These are phyloP conservation scores for Dallia pectoralis DNA, from an alignment of 2,797 vertebrate species.

Conservation along the genomic window DNA sequence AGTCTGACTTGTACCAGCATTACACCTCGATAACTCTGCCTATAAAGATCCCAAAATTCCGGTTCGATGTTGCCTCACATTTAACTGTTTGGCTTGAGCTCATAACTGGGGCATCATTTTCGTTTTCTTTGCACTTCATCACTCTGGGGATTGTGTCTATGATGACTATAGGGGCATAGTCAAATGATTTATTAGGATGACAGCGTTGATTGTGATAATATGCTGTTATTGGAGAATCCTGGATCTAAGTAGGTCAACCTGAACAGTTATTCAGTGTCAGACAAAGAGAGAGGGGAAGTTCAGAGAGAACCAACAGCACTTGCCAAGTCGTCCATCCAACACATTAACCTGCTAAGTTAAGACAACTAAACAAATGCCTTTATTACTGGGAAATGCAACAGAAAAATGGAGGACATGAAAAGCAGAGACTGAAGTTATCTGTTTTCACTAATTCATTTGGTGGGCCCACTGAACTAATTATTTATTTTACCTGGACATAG, in stretches of 20 bases:
- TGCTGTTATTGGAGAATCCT: constrained; percentile 48
- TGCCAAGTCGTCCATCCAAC: constrained; percentile 52
- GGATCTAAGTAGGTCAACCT: constrained; percentile 53
- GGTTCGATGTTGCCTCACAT: not conserved
- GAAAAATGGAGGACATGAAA: not conserved
- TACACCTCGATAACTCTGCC: no score
- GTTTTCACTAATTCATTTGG: not conserved
- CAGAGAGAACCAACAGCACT: constrained; percentile 41
- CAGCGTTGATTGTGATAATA: constrained; percentile 46
- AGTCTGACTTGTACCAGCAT: no score
- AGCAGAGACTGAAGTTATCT: no score
- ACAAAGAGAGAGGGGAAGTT: constrained; percentile 33
- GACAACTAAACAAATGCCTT: not conserved
- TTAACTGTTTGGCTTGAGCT: not conserved
- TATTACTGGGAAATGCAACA: not conserved
- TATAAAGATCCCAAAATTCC: not conserved
- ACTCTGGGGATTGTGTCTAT: constrained; percentile 33
- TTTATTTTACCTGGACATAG: not conserved
- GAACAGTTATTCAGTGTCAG: constrained; percentile 47
- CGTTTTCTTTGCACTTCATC: constrained; percentile 47
- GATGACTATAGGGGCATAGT: constrained; percentile 41
- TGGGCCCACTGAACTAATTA: not conserved
- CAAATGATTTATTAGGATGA: constrained; percentile 53
- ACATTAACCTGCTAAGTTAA: constrained; percentile 22
- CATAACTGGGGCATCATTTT: constrained; percentile 22